A percentile compares a stretch with the other conserved stretches of the same genome.
Evolutionary conservation across 1,140 invertebrate species (phyloP).

Genomic region (Bombus superbus): DNA sequence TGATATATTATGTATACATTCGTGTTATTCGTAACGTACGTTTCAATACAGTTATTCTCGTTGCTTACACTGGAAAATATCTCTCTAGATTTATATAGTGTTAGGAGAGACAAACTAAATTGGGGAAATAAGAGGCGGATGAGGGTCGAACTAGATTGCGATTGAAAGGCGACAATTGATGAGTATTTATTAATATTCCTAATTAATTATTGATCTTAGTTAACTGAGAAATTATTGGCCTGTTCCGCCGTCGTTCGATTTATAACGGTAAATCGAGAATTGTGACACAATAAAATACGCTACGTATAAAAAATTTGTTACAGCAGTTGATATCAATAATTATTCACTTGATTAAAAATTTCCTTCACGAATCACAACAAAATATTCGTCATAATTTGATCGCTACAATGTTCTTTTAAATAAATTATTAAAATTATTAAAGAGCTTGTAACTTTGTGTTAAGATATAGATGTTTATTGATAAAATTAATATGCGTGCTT

Average conservation of each 20-base stretch:
- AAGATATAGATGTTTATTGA: not conserved
- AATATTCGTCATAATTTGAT: not conserved
- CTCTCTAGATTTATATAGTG: not conserved
- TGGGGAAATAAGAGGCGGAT: not conserved
- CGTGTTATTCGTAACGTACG: too few relatives aligned
- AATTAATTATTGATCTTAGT: not conserved
- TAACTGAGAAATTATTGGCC: not conserved
- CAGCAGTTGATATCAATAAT: not conserved
- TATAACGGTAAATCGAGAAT: not conserved
- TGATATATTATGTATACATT: too few relatives aligned
- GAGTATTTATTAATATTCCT: not conserved
- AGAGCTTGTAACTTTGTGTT: not conserved
- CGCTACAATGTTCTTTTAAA: not conserved
- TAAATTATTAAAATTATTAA: not conserved
- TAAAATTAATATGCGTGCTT: too few relatives aligned
- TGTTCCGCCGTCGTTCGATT: not conserved
- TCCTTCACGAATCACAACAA: not conserved
- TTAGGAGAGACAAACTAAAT: not conserved
- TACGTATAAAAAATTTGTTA: constrained; percentile 1
- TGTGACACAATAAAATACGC: not conserved
- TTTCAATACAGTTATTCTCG: not conserved
- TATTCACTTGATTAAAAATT: not conserved
- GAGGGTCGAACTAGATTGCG: not conserved
- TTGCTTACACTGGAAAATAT: not conserved
- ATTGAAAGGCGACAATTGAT: not conserved